phyloP scores from a whole-genome alignment of 2,797 vertebrate species.

The Cirrhinus mrigala region DNA sequence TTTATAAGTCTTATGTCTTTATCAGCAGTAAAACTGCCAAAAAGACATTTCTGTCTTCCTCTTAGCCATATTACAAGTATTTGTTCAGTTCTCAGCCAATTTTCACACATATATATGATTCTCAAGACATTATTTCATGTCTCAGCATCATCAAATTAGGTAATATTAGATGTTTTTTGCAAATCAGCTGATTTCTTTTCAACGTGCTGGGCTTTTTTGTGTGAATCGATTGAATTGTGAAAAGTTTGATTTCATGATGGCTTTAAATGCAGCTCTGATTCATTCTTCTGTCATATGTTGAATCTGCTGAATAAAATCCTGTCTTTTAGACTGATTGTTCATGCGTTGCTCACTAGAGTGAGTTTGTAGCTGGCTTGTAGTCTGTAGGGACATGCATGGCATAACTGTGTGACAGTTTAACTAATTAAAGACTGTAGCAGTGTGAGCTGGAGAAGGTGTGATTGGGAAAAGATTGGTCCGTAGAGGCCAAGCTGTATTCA shows the following conservation, averaged over 20 bases:
- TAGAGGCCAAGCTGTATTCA: conserved; percentile 34
- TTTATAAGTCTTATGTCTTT: background rate
- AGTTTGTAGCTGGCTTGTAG: conserved; percentile 26
- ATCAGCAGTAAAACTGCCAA: background rate
- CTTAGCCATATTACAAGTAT: background rate
- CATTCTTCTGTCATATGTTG: background rate
- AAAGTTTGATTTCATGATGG: background rate
- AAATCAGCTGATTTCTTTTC: background rate
- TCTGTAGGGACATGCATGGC: conserved; percentile 35
- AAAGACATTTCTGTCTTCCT: background rate
- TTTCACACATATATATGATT: background rate
- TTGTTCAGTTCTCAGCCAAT: background rate
- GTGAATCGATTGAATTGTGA: conserved; percentile 13
- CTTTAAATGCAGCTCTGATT: conserved; percentile 11
- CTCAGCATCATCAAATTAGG: background rate
- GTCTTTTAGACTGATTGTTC: conserved; percentile 39
- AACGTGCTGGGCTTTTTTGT: background rate
- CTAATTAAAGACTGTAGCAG: conserved; percentile 48
- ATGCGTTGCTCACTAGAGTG: conserved; percentile 27
- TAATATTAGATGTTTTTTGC: background rate
- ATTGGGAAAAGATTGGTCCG: conserved; percentile 51
- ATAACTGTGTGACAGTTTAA: conserved; percentile 50
- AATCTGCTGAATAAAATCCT: background rate
- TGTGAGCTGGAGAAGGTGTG: conserved; percentile 27
- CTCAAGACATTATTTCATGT: background rate